Evolutionary conservation across 2,797 vertebrate species (phyloP).

Genomic region (Otolemur crassicaudatus): DNA sequence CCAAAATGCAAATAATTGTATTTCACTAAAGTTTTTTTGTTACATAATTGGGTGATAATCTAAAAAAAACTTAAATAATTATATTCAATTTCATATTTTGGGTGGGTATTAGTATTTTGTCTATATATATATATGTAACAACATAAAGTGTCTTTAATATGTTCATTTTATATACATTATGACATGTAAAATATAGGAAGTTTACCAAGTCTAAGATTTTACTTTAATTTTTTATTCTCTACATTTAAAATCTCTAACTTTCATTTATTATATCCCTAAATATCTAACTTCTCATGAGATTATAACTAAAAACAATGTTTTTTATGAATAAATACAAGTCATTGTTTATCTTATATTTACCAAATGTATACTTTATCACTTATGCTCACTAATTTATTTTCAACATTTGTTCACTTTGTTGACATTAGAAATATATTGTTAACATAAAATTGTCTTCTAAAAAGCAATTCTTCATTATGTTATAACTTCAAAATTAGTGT

Average conservation of each 20-base stretch:
- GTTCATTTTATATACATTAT: background rate
- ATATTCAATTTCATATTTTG: background rate
- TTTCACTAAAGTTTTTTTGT: background rate
- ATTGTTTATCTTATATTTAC: slow-evolving; percentile 52
- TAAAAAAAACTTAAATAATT: background rate
- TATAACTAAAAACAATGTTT: background rate
- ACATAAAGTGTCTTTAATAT: background rate
- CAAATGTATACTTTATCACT: slow-evolving; percentile 23
- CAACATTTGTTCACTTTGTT: slow-evolving; percentile 58
- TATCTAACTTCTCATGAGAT: slow-evolving; percentile 18
- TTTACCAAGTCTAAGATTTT: slow-evolving; percentile 34
- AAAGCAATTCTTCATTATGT: slow-evolving; percentile 45
- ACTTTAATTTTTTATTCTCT: background rate
- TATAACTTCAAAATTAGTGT: slow-evolving; percentile 61
- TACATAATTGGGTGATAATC: background rate
- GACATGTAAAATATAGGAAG: background rate
- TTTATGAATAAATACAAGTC: background rate
- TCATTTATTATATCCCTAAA: background rate
- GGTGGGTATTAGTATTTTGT: background rate
- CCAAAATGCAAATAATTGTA: background rate
- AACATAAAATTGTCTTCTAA: slow-evolving; percentile 52
- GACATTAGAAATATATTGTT: slow-evolving; percentile 49
- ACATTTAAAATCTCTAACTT: background rate
- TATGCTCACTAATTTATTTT: slow-evolving; percentile 59
- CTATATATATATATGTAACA: background rate